Percentiles rank a stretch among this genome's conserved stretches.
Evolutionary conservation across 2,113 vertebrate species (phyloP).

Genomic region (Cepphus grylle): DNA sequence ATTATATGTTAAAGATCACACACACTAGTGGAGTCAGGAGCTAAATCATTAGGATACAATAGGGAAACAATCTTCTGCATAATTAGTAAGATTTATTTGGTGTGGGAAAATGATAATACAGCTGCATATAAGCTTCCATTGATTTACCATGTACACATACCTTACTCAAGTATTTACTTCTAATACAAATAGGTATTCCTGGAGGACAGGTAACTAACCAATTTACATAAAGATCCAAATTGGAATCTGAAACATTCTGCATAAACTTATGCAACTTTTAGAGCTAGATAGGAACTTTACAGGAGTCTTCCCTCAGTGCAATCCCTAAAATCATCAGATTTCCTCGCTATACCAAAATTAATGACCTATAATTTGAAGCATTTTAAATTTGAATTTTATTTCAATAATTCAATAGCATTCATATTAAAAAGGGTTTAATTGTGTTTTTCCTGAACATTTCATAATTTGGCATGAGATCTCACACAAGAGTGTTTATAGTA

Average conservation of each 20-base stretch:
- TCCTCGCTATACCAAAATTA: background rate
- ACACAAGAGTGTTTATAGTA: background rate
- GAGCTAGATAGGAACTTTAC: background rate
- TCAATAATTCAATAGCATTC: background rate
- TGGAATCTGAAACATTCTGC: background rate
- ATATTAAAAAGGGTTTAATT: background rate
- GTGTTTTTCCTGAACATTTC: background rate
- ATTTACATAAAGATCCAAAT: background rate
- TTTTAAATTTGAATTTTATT: background rate
- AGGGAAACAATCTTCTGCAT: background rate
- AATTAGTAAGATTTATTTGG: background rate
- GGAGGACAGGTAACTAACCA: background rate
- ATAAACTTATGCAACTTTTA: background rate
- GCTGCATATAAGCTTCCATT: background rate
- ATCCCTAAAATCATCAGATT: background rate
- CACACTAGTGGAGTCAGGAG: background rate
- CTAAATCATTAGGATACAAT: background rate
- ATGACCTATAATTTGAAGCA: background rate
- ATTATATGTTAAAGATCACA: background rate
- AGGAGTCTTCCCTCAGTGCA: background rate
- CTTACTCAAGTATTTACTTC: background rate
- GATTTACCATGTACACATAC: background rate
- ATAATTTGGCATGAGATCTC: background rate
- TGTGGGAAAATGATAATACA: background rate
- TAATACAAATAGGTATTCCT: background rate